Evolutionary conservation across 2,113 vertebrate genomes (phyloP).

Genomic region (Podiceps cristatus): DNA sequence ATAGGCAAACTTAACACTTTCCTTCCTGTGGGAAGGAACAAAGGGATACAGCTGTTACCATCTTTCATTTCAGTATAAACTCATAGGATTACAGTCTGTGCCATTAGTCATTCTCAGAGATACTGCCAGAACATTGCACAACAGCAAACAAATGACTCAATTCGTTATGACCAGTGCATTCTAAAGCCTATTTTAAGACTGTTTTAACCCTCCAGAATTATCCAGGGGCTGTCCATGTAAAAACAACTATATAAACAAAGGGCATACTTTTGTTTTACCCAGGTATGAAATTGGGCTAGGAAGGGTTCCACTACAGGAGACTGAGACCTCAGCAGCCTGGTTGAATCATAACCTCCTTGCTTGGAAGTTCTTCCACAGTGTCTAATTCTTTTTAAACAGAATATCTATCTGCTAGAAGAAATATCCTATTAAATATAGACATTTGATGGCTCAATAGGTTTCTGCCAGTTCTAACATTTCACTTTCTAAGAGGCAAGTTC

Average conservation of each 20-base stretch:
- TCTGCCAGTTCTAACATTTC: background rate
- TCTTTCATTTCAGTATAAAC: background rate
- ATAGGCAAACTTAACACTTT: background rate
- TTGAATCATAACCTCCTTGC: background rate
- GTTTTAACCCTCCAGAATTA: background rate
- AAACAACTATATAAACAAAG: background rate
- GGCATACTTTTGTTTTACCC: background rate
- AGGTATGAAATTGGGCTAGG: background rate
- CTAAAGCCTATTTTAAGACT: background rate
- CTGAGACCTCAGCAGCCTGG: background rate
- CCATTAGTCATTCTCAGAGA: background rate
- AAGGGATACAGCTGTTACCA: background rate
- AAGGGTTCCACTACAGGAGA: background rate
- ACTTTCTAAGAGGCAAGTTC: background rate
- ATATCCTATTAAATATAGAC: background rate
- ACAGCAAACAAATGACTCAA: background rate
- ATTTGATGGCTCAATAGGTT: background rate
- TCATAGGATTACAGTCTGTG: background rate
- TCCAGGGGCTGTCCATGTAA: fast-evolving
- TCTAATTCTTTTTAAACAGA: background rate
- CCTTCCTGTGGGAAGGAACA: background rate
- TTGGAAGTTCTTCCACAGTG: background rate
- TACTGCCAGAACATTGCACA: background rate
- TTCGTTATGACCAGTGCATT: background rate
- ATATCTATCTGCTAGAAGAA: background rate